Evolutionary conservation across 2,888 invertebrate species (phyloP).

Genomic region (Linyphia triangularis): DNA sequence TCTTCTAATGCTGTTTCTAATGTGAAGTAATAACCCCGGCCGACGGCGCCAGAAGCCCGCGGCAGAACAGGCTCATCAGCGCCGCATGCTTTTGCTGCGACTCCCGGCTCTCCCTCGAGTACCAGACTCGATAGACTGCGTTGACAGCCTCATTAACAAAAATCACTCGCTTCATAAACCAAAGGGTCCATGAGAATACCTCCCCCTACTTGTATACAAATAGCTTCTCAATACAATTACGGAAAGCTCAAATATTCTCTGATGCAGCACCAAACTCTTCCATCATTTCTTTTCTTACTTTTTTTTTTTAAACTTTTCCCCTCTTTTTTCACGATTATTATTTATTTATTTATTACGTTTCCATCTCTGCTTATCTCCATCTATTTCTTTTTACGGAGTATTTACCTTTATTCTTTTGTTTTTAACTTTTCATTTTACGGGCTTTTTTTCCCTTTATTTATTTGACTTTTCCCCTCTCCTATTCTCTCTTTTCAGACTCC

Average conservation of each 20-base stretch:
- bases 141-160: conserved; percentile 75
- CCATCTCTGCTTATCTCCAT: conserved; percentile 60
- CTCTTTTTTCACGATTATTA: conserved; percentile 42
- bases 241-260: conserved; percentile 61
- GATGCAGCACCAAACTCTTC: conserved; percentile 23
- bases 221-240: conserved; percentile 75
- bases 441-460: conserved; percentile 17
- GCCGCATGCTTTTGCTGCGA: conserved; percentile 48
- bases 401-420: conserved; percentile 54
- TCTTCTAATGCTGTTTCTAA: conserved; percentile 74
- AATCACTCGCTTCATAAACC: conserved; percentile 75
- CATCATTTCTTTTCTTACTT: conserved; percentile 55
- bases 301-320: conserved; percentile 17
- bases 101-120: conserved; percentile 45
- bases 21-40: conserved; percentile 75
- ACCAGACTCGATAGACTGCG: conserved; percentile 66
- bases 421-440: conserved; percentile 44
- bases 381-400: conserved; percentile 49
- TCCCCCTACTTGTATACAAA: conserved; percentile 70
- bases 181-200: conserved; percentile 69
- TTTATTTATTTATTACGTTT: conserved; percentile 66
- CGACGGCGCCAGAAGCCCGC: conserved; percentile 62
- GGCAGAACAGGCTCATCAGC: conserved; percentile 69
- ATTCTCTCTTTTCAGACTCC: conserved; percentile 12
- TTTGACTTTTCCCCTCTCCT: conserved; percentile 11